These are phyloP conservation scores for Takifugu ocellatus DNA, from an alignment of 2,797 vertebrate species.

Conservation along the genomic window DNA sequence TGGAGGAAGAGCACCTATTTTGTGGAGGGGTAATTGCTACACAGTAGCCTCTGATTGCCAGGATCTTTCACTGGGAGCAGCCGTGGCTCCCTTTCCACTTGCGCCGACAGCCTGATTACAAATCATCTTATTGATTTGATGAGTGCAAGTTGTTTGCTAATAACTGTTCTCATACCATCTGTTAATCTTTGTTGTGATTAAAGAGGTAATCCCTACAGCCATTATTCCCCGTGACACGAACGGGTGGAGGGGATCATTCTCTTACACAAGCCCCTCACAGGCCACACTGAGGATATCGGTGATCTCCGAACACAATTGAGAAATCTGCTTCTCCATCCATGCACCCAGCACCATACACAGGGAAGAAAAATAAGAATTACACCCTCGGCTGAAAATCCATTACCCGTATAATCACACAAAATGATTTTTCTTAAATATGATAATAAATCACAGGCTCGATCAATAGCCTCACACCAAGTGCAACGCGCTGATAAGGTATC, in stretches of 20 bases:
- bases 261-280: constrained; percentile 68
- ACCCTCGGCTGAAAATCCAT: constrained; percentile 90
- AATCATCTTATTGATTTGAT: constrained; percentile 91
- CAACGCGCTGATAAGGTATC: constrained; percentile 96
- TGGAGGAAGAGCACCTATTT: constrained; percentile 77
- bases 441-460: constrained; percentile 99
- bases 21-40: constrained; percentile 78
- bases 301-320: constrained; percentile 84
- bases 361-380: constrained; percentile 87
- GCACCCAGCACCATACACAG: constrained; percentile 83
- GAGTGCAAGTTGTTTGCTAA: constrained; percentile 90
- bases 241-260: constrained; percentile 64
- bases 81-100: constrained; percentile 60
- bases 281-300: constrained; percentile 78
- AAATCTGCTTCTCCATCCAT: constrained; percentile 81
- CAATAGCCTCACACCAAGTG: constrained; percentile 94
- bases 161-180: constrained; percentile 89
- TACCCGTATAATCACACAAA: constrained; percentile 97
- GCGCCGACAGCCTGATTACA: constrained; percentile 77
- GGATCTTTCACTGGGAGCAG: constrained; percentile 75
- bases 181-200: constrained; percentile 94
- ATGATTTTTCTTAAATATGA: constrained; percentile 99
- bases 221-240: constrained; percentile 93
- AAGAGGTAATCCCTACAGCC: constrained; percentile 88
- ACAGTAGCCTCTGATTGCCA: constrained; percentile 79